Percentiles rank a stretch among this genome's conserved stretches.
Conservation (phyloP, 2,888 invertebrate genomes). For the Amiota minor region DNA sequence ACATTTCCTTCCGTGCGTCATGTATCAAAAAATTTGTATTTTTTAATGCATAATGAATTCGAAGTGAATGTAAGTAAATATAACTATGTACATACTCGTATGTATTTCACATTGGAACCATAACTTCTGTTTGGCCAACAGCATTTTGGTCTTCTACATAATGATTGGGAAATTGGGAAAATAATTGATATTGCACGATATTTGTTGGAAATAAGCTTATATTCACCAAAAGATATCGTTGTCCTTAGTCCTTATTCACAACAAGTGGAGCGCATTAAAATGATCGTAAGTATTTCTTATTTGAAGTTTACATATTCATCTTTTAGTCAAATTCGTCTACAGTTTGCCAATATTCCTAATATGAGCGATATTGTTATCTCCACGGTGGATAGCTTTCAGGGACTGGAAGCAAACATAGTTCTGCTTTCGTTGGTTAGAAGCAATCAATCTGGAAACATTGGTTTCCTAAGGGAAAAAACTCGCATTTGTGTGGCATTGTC, state of each 20-base stretch:
- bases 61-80: slow-evolving; percentile 72
- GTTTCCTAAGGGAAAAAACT: slow-evolving; percentile 80
- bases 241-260: slow-evolving; percentile 75
- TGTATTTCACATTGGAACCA: not conserved
- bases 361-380: slow-evolving; percentile 71
- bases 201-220: slow-evolving; percentile 75
- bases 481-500: slow-evolving; percentile 85
- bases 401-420: slow-evolving; percentile 85
- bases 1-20: slow-evolving; percentile 78
- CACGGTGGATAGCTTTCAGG: slow-evolving; percentile 86
- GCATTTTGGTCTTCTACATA: slow-evolving; percentile 43
- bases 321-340: not conserved
- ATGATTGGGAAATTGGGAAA: slow-evolving; percentile 48
- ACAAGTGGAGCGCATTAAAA: slow-evolving; percentile 50
- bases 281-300: slow-evolving; percentile 40
- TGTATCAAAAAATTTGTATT: slow-evolving; percentile 79
- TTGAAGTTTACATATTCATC: not conserved
- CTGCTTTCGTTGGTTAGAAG: slow-evolving; percentile 85
- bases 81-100: not conserved
- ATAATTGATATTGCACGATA: slow-evolving; percentile 45
- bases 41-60: slow-evolving; percentile 77
- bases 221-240: slow-evolving; percentile 79
- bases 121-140: slow-evolving; percentile 2
- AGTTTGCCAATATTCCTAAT: slow-evolving; percentile 31
- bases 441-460: slow-evolving; percentile 80